These are phyloP conservation scores for Myathropa florea DNA, from an alignment of 2,888 invertebrate genomes.

Conservation along the genomic window DNA sequence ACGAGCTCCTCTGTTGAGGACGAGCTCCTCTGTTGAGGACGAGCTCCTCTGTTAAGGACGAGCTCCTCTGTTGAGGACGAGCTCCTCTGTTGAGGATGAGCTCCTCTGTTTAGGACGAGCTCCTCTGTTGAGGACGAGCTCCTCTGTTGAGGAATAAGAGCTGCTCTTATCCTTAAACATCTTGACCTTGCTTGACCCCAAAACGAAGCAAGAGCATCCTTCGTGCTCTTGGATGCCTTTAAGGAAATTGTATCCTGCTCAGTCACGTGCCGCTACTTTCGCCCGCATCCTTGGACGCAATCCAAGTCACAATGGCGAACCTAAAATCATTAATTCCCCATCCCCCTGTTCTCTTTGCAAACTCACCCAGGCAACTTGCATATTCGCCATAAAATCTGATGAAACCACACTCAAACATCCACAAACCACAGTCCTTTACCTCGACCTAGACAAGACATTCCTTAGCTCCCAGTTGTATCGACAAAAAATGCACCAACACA, in stretches of 20 bases:
- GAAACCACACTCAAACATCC: not conserved
- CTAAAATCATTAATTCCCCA: not conserved
- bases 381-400: not conserved
- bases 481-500: not conserved
- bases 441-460: not conserved
- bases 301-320: not conserved
- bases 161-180: too few species aligned
- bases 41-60: too few species aligned
- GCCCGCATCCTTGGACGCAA: not conserved
- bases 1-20: too few species aligned
- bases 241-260: not conserved
- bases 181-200: not conserved
- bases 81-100: too few species aligned
- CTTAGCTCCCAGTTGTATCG: not conserved
- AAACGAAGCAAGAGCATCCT: too few species aligned
- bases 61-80: too few species aligned
- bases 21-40: too few species aligned
- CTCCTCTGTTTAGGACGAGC: too few species aligned
- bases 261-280: too few species aligned
- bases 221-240: not conserved
- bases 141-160: too few species aligned
- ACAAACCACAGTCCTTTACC: not conserved
- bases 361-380: not conserved
- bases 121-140: too few species aligned
- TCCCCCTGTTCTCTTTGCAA: not conserved